phyloP scores from a whole-genome alignment of 2,888 invertebrate species.

The Trileptium ribeirensis region DNA sequence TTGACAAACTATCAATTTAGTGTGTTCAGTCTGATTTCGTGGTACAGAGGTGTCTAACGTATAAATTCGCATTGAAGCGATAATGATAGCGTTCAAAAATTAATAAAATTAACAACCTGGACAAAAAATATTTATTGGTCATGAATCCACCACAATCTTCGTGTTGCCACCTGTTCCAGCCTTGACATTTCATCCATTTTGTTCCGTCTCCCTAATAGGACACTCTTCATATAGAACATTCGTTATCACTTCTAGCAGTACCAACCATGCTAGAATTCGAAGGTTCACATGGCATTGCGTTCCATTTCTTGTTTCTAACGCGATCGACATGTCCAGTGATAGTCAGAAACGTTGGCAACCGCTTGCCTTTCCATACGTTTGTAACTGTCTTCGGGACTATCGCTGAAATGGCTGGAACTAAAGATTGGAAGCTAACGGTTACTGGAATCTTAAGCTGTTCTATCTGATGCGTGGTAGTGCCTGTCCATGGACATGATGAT shows the following conservation, averaged over 20 bases:
- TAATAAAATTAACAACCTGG: too few relatives aligned
- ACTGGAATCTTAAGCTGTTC: too few relatives aligned
- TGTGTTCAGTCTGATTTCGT: too few relatives aligned
- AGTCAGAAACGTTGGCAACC: not conserved
- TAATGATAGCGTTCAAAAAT: too few relatives aligned
- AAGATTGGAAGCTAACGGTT: not conserved
- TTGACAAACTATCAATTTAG: too few relatives aligned
- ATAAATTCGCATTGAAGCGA: too few relatives aligned
- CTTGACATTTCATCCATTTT: not conserved
- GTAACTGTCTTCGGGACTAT: not conserved
- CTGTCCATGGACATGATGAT: too few relatives aligned
- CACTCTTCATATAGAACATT: not conserved
- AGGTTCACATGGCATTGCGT: too few relatives aligned
- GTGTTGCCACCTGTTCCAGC: not conserved
- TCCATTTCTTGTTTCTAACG: not conserved
- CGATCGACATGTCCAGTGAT: not conserved
- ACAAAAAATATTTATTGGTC: not conserved
- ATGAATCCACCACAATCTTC: not conserved
- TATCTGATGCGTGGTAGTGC: too few relatives aligned
- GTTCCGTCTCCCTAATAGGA: not conserved
- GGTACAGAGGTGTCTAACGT: too few relatives aligned
- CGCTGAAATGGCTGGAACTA: not conserved
- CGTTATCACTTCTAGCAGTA: not conserved
- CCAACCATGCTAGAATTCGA: not conserved
- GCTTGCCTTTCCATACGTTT: not conserved